Base-by-base conservation (phyloP, 2,888 invertebrate genomes). In the Drosophila mettleri region DNA sequence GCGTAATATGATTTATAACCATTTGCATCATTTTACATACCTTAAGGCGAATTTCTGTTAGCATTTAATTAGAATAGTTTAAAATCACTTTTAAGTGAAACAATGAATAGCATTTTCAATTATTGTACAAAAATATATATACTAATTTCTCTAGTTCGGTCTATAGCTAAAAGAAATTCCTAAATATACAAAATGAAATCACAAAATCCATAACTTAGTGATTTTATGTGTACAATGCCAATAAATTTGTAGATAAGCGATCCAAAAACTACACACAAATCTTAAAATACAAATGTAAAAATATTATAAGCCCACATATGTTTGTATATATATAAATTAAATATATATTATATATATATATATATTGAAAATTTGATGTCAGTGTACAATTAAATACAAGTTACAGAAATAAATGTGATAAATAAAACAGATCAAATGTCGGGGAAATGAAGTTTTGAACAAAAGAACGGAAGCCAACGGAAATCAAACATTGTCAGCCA, bases 341-440 rank as follows among this genome's bases (percentile, higher is more conserved):
- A n/a, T 16, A 52, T 22, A 16, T 31, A 22, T 27, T 29, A 39
- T 63, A 48, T 65, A 45, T 29, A 12, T 48, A 48, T 2, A 29
- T 48, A 33, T 60, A 77, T 52, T 63, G 57, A 52, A 67, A 57
- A 63, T 64, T 65, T 31, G 39, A 49, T 68, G 63, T 65, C 63
- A 75, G 69, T 80, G 71, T 75, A n/a, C n/a, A 78, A 78, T 80
- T 72, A 75, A 67, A 81, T 68, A 74, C 69, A 67, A 43, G 60
- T 69, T 70, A 46, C 67, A 67, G 67, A 73, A 85, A 82, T 86
- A 84, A 83, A 84, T 84, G 84, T 84, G 84, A 76, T 86, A 86
- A 78, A 74, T 74, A 66, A 38, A 78, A 76, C 49, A 68, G 66
- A 66, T 66, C 39, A 46, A 67, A 63, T 31, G 38, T 45, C 62